A percentile compares a stretch with the other conserved stretches of the same genome.
phyloP scores from a whole-genome alignment of 2,888 invertebrate genomes.

The Platycheirus albimanus region DNA sequence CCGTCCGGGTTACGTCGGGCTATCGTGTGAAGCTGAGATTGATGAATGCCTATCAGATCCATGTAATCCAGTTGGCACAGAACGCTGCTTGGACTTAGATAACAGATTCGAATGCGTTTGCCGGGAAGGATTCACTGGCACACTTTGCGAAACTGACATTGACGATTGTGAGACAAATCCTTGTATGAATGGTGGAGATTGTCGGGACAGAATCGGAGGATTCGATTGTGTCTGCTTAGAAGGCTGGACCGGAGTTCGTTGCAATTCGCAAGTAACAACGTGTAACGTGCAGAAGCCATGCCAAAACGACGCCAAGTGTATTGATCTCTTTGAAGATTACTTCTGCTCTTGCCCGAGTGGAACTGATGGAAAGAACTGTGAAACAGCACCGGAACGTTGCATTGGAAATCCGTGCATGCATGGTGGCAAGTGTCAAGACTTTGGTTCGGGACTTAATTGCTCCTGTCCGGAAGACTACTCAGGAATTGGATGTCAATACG shows the following conservation, averaged over 20 bases:
- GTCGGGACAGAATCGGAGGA: conserved; percentile 92
- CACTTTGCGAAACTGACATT: conserved; percentile 92
- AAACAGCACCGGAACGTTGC: conserved; percentile 95
- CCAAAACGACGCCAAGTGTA: conserved; percentile 95
- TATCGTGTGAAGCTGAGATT: conserved; percentile 96
- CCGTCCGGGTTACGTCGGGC: conserved; percentile 94
- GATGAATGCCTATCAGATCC: conserved; percentile 96
- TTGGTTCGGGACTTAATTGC: conserved; percentile 96
- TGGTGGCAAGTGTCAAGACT: conserved; percentile 97
- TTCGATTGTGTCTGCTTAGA: conserved; percentile 92
- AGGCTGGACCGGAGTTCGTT: conserved; percentile 94
- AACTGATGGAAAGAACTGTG: conserved; percentile 98
- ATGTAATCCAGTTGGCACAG: conserved; percentile 94
- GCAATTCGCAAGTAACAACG: conserved; percentile 93
- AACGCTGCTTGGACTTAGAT: conserved; percentile 93
- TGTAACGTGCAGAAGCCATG: conserved; percentile 92
- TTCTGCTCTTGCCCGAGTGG: conserved; percentile 91
- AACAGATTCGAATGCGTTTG: conserved; percentile 95
- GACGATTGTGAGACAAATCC: conserved; percentile 94
- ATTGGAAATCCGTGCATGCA: conserved; percentile 93
- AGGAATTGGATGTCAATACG: conserved; percentile 96
- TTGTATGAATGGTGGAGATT: conserved; percentile 94
- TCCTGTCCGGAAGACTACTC: conserved; percentile 93
- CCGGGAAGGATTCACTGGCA: conserved; percentile 93
- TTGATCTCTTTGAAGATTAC: conserved; percentile 91